phyloP scores from a whole-genome alignment of 2,113 vertebrate genomes.

The Morone chrysops region DNA sequence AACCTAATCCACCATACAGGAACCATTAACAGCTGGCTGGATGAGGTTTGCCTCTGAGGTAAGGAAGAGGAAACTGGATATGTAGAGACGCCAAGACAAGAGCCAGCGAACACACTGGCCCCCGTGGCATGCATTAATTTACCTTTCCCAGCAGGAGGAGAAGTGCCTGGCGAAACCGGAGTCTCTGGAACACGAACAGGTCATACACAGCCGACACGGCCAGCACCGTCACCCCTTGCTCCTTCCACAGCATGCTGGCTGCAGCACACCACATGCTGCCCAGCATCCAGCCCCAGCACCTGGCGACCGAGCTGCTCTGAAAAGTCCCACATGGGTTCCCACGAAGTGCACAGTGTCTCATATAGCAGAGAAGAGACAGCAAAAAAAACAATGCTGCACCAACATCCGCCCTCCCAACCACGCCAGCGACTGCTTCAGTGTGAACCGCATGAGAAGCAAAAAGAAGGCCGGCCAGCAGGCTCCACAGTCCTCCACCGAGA shows the following conservation, averaged over 20 bases:
- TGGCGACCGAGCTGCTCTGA: constrained; percentile 7
- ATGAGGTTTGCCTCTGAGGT: constrained; percentile 44
- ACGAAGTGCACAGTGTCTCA: constrained; percentile 90
- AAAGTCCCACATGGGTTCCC: constrained; percentile 54
- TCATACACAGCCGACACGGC: constrained; percentile 93
- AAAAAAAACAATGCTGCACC: constrained; percentile 94
- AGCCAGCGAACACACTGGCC: neutral
- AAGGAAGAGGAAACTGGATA: constrained; percentile 62
- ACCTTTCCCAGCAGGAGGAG: constrained; percentile 90
- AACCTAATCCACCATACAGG: constrained; percentile 49
- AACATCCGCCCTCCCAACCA: constrained; percentile 94
- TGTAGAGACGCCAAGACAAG: constrained; percentile 25
- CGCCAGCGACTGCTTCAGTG: constrained; percentile 94
- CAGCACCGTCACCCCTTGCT: constrained; percentile 95
- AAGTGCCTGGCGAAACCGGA: constrained; percentile 88
- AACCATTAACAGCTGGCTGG: constrained; percentile 55
- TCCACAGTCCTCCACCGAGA: constrained; percentile 91
- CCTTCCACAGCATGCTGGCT: constrained; percentile 98
- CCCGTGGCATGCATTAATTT: constrained; percentile 68
- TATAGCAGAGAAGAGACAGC: constrained; percentile 91
- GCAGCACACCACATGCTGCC: constrained; percentile 89
- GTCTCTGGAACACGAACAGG: constrained; percentile 91
- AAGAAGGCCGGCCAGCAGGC: constrained; percentile 91
- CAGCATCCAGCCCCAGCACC: constrained; percentile 92
- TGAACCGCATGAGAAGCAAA: constrained; percentile 96